phyloP scores from a whole-genome alignment of 2,888 invertebrate species.

The Acleris cristana region DNA sequence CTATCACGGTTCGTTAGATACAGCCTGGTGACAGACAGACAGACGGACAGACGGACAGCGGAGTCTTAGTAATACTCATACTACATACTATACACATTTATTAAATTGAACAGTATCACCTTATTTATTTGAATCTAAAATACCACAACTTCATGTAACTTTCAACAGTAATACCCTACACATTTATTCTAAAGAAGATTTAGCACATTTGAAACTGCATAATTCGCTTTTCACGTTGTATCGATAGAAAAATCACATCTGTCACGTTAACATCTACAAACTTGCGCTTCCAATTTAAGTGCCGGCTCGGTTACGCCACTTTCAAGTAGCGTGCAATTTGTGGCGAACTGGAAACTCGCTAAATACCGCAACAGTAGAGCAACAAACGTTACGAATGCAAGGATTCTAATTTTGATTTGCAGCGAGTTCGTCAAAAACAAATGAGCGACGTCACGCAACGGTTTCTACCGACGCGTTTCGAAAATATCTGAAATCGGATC shows the following conservation, averaged over 20 bases:
- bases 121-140: too few relatives aligned
- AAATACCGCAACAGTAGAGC: constrained; percentile 19
- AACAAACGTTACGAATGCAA: constrained; percentile 7
- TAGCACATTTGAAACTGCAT: not conserved
- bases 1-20: too few relatives aligned
- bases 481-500: constrained; percentile 4
- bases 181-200: too few relatives aligned
- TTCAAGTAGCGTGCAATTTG: constrained; percentile 41
- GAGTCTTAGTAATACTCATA: too few relatives aligned
- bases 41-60: too few relatives aligned
- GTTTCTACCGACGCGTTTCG: constrained; percentile 1
- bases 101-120: too few relatives aligned
- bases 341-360: constrained; percentile 50
- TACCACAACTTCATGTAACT: too few relatives aligned
- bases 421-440: constrained; percentile 6
- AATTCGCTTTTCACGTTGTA: not conserved
- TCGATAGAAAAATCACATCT: constrained; percentile 9
- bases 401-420: not conserved
- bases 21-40: too few relatives aligned
- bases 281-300: constrained; percentile 15
- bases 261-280: not conserved
- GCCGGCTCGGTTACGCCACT: constrained; percentile 32
- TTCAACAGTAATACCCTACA: too few relatives aligned
- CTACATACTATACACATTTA: too few relatives aligned
- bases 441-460: constrained; percentile 6